Evolutionary conservation across 2,888 invertebrate genomes (phyloP).

Genomic region (Caenorhabditis sp.): DNA sequence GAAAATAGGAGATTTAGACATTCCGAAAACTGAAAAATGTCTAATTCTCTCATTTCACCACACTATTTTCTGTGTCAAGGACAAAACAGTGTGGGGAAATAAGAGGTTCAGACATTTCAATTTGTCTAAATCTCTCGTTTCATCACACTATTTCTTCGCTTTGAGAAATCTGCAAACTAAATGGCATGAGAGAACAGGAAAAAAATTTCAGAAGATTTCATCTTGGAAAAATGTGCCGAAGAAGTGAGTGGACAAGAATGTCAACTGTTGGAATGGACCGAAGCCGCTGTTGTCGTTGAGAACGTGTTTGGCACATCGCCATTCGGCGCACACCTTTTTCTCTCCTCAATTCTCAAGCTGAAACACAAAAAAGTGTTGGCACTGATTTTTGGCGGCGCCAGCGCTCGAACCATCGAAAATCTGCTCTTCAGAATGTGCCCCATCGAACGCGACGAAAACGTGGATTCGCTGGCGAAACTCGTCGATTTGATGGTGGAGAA

Average conservation of each 20-base stretch:
- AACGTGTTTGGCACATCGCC: constrained; percentile 35
- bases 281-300: constrained; percentile 44
- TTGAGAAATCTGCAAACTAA: too few species aligned
- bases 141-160: too few species aligned
- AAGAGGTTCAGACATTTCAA: too few species aligned
- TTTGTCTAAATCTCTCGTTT: too few species aligned
- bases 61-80: too few species aligned
- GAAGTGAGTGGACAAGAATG: constrained; percentile 50
- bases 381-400: constrained; percentile 46
- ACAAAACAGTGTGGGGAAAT: too few species aligned
- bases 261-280: constrained; percentile 42
- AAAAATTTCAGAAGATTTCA: constrained; percentile 28
- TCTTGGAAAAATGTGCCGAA: constrained; percentile 42
- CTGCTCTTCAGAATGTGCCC: constrained; percentile 41
- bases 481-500: constrained; percentile 41
- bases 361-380: constrained; percentile 47
- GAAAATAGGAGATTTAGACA: too few species aligned
- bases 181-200: too few species aligned
- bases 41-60: too few species aligned
- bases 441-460: constrained; percentile 24
- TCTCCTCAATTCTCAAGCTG: constrained; percentile 32
- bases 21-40: too few species aligned
- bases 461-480: constrained; percentile 38
- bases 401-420: constrained; percentile 48
- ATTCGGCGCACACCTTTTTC: constrained; percentile 37